These are phyloP conservation scores for Phodopus roborovskii DNA, from an alignment of 2,113 vertebrate genomes.

Conservation along the genomic window DNA sequence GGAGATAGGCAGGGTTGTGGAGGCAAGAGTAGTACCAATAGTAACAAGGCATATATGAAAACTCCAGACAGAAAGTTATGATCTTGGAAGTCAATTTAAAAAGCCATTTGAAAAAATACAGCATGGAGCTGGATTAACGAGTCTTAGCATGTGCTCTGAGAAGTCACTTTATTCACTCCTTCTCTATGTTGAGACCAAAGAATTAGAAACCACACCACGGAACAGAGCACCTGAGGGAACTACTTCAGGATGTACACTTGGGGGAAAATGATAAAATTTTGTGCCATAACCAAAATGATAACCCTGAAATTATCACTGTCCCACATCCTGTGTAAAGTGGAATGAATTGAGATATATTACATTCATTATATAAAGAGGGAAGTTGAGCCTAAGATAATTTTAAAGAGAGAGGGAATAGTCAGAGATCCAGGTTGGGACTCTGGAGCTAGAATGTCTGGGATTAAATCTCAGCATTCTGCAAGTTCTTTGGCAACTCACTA, in stretches of 20 bases:
- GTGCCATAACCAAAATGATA: not conserved
- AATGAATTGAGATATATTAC: conserved; percentile 19
- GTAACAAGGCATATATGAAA: not conserved
- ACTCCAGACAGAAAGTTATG: not conserved
- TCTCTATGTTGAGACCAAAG: not conserved
- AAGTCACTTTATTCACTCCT: not conserved
- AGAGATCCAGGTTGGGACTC: not conserved
- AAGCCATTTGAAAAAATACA: not conserved
- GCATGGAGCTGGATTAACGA: not conserved
- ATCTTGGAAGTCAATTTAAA: not conserved
- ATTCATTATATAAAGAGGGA: conserved; percentile 2
- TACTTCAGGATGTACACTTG: not conserved
- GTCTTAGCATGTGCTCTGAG: not conserved
- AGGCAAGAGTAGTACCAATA: not conserved
- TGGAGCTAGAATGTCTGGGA: not conserved
- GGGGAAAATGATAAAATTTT: not conserved
- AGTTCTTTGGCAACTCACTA: not conserved
- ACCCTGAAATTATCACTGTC: not conserved
- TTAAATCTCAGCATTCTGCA: not conserved
- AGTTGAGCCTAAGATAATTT: not conserved
- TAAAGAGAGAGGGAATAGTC: not conserved
- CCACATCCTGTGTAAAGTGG: not conserved
- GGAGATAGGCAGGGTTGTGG: not conserved
- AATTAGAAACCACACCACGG: not conserved
- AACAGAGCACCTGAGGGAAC: not conserved